A percentile compares a stretch with the other conserved stretches of the same genome.
phyloP scores from a whole-genome alignment of 2,113 vertebrate species.

The Desmodus rotundus region DNA sequence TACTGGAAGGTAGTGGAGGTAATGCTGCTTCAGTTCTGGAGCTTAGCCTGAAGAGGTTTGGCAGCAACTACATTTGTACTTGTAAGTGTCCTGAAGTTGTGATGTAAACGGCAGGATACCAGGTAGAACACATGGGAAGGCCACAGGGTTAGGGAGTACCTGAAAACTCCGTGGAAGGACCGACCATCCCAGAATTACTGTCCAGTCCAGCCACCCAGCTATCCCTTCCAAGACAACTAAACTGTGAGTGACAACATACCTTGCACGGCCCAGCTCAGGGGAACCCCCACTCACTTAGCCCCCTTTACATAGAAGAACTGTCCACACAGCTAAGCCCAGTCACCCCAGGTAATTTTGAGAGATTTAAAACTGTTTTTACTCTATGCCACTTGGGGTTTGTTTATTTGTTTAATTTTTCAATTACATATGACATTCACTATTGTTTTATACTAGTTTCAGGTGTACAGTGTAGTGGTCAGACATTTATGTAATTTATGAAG shows the following conservation, averaged over 20 bases:
- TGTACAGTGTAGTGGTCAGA: background rate
- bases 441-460: background rate
- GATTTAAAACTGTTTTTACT: background rate
- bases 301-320: background rate
- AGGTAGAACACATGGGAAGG: accelerated
- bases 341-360: background rate
- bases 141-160: background rate
- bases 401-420: background rate
- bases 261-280: too few relatives aligned
- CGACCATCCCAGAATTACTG: accelerated
- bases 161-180: background rate
- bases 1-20: background rate
- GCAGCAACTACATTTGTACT: background rate
- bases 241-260: background rate
- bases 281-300: background rate
- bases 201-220: background rate
- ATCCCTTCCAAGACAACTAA: background rate
- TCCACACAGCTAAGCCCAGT: background rate
- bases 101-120: background rate
- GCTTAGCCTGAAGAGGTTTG: background rate
- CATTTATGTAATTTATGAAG: background rate
- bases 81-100: background rate
- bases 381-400: background rate
- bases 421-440: background rate
- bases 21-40: background rate